Evolutionary conservation across 2,113 vertebrate species (phyloP).

Genomic region (Rhegmatorhina hoffmannsi): DNA sequence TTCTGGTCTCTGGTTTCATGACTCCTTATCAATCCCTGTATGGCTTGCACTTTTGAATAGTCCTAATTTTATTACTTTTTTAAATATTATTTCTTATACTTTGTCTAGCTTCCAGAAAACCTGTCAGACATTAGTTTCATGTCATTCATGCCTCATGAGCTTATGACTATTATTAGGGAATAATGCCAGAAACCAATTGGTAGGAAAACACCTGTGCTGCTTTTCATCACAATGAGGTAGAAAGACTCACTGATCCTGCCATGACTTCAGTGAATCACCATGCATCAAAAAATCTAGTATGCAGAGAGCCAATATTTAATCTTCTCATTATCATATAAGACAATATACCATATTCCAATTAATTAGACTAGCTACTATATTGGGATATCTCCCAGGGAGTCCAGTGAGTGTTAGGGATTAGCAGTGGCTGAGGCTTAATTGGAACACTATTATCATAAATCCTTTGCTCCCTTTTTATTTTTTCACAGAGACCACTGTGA

Average conservation of each 20-base stretch:
- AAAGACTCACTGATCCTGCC: not conserved
- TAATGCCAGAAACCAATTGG: not conserved
- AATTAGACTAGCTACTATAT: not conserved
- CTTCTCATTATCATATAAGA: not conserved
- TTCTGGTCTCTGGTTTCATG: not conserved
- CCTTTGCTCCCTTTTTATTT: not conserved
- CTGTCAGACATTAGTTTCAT: not conserved
- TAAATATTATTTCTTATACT: not conserved
- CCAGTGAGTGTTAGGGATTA: not conserved
- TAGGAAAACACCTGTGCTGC: not conserved
- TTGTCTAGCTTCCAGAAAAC: not conserved
- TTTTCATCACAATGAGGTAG: not conserved
- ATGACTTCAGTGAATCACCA: not conserved
- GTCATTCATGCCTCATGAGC: not conserved
- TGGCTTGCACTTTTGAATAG: fast-evolving
- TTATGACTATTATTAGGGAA: not conserved
- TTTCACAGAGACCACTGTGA: conserved; percentile 2
- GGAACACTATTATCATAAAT: not conserved
- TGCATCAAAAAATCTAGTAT: not conserved
- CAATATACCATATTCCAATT: not conserved
- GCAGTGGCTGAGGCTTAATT: not conserved
- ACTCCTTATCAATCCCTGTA: not conserved
- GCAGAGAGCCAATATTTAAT: not conserved
- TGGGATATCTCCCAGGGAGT: not conserved
- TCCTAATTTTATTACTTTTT: not conserved